Evolutionary conservation across 2,888 invertebrate species (phyloP), one percentile per base, ranked within the genome.

Genomic region (Trissolcus brochymenae): DNA sequence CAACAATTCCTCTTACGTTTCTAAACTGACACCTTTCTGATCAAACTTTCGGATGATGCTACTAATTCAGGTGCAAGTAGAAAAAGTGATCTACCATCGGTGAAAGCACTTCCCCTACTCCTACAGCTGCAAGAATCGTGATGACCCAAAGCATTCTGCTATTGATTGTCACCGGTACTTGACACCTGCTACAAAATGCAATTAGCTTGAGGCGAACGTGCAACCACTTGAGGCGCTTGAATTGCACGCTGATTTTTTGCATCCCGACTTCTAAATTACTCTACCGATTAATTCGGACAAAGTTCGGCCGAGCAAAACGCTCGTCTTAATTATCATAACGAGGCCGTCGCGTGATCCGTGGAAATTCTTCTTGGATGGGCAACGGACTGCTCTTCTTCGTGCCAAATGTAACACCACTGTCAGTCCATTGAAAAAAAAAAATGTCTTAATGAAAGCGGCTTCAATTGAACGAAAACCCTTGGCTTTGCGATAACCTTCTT

Each of bases 271-370:
- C 35, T 35, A 11, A 35, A 35, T 35, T 35, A 35, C 35, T 35
- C 35, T 35, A 16, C 46, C n/a, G 16, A 14, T 46, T 46, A 16
- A 46, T 16, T 16, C 16, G 14, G 14, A 46, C 46, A 16, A 46
- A 46, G 46, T 46, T 46, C 14, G 46, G 46, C 46, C 46, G 7
- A 46, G 46, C 46, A 46, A 46, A 16, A 46, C 46, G 14, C 46
- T 46, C 16, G 46, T 46, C 6, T 51, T 51, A 54, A 72, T 72
- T 65, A 65, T 72, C 60, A 59, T 72, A 72, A 72, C 59, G 56
- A 72, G 72, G 54, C 29, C 65, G 49, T 72, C 57, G 59, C 60
- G 59, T 72, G 59, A 54, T 59, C 14, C 14, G 6, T 14, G 21
- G 50, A 59, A 59, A 72, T 72, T 43, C 54, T 65, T 54, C 35